Percentiles rank a stretch among this genome's conserved stretches.
These are phyloP conservation scores for Ypsolopha scabrella DNA, from an alignment of 2,888 invertebrate species.

Conservation along the genomic window DNA sequence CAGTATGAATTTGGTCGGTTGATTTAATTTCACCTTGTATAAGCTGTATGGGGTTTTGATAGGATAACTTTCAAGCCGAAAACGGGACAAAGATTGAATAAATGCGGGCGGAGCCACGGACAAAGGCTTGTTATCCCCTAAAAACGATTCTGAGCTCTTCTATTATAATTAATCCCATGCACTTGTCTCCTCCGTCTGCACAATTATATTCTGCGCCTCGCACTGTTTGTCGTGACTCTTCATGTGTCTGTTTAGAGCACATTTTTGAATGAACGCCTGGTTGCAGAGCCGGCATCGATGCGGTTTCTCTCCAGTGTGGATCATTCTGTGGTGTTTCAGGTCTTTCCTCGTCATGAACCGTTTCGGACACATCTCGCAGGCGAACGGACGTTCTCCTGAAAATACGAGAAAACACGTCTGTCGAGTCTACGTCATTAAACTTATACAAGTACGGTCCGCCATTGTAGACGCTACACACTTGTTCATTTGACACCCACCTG, in stretches of 20 bases:
- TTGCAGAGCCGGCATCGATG: slow-evolving; percentile 91
- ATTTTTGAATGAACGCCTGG: slow-evolving; percentile 92
- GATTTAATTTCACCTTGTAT: too few relatives aligned
- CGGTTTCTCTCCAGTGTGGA: slow-evolving; percentile 91
- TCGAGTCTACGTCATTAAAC: not conserved
- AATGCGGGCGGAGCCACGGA: too few relatives aligned
- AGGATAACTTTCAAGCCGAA: too few relatives aligned
- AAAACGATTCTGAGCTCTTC: too few relatives aligned
- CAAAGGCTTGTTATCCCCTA: too few relatives aligned
- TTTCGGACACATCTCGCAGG: slow-evolving; percentile 89
- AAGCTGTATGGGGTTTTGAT: too few relatives aligned
- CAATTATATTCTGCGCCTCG: not conserved
- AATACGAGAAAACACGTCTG: slow-evolving; percentile 4
- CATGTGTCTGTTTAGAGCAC: slow-evolving; percentile 94
- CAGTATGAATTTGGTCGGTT: too few relatives aligned
- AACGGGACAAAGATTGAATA: too few relatives aligned
- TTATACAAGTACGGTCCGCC: not conserved
- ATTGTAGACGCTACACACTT: not conserved
- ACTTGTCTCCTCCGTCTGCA: too few relatives aligned
- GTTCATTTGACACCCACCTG: too few relatives aligned
- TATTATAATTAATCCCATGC: not conserved
- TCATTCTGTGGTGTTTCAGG: slow-evolving; percentile 91
- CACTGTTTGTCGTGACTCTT: slow-evolving; percentile 45
- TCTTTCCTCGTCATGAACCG: slow-evolving; percentile 93
- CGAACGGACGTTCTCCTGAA: slow-evolving; percentile 79